Evolutionary conservation across 2,888 invertebrate genomes (phyloP).

Genomic region (Drosophila formosana): DNA sequence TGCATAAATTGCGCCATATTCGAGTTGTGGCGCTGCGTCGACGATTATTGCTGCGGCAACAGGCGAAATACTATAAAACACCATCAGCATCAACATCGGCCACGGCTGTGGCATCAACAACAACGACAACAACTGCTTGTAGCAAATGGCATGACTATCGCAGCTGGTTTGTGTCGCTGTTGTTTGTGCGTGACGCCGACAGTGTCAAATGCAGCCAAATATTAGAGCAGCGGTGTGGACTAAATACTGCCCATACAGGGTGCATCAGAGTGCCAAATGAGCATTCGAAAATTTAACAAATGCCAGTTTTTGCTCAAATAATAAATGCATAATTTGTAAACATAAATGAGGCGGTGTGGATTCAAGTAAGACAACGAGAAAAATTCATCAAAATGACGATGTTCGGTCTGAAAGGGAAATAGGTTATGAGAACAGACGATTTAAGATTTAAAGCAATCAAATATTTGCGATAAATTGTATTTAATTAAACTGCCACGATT

Average conservation of each 20-base stretch:
- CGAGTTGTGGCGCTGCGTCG: slow-evolving; percentile 9
- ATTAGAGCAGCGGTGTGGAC: slow-evolving; percentile 38
- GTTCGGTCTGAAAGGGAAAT: too few relatives aligned
- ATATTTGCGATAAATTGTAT: too few relatives aligned
- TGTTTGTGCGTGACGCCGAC: slow-evolving; percentile 6
- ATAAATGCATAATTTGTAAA: too few relatives aligned
- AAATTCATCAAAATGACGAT: too few relatives aligned
- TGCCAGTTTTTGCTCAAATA: too few relatives aligned
- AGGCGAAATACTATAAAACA: slow-evolving; percentile 38
- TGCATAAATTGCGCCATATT: slow-evolving; percentile 52
- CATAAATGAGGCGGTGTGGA: too few relatives aligned
- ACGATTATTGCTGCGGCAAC: slow-evolving; percentile 42
- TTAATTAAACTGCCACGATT: too few relatives aligned
- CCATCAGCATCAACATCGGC: slow-evolving; percentile 30
- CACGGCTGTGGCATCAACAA: slow-evolving; percentile 24
- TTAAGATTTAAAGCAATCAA: too few relatives aligned
- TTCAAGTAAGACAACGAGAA: too few relatives aligned
- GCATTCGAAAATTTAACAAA: too few relatives aligned
- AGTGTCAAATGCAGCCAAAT: slow-evolving; percentile 45
- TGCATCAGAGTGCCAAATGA: neutral
- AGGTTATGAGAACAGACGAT: too few relatives aligned
- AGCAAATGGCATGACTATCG: slow-evolving; percentile 31
- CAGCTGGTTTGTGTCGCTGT: slow-evolving; percentile 11
- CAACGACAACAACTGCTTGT: slow-evolving; percentile 25
- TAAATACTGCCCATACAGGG: neutral